These are phyloP conservation scores for Macrostomum lignano DNA, from an alignment of 1,140 invertebrate genomes.

Conservation along the genomic window DNA sequence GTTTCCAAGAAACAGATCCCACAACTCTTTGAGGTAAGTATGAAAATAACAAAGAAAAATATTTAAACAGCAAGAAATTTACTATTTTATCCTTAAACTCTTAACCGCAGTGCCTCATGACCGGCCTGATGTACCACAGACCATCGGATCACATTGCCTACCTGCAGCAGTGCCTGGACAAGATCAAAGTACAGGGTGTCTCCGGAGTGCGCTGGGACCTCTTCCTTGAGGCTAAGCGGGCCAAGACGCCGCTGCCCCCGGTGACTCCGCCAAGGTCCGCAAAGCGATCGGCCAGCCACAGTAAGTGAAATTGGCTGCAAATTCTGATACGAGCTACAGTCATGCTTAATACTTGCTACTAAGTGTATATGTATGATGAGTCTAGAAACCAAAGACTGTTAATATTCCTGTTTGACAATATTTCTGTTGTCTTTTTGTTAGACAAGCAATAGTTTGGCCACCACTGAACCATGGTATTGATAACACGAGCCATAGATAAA, in stretches of 20 bases:
- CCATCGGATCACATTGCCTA: slow-evolving; percentile 23
- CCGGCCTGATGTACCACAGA: slow-evolving; percentile 25
- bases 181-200: slow-evolving; percentile 15
- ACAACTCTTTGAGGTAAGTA: slow-evolving; percentile 24
- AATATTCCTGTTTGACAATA: too few species aligned
- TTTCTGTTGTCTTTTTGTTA: too few species aligned
- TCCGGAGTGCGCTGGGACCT: slow-evolving; percentile 18
- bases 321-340: too few species aligned
- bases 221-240: slow-evolving; percentile 14
- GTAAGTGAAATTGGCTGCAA: too few species aligned
- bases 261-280: slow-evolving; percentile 11
- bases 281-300: too few species aligned
- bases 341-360: too few species aligned
- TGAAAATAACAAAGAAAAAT: background rate
- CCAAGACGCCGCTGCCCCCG: slow-evolving; percentile 16
- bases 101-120: slow-evolving; percentile 23
- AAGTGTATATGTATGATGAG: too few species aligned
- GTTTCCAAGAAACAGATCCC: slow-evolving; percentile 21
- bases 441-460: too few species aligned
- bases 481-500: too few species aligned
- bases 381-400: too few species aligned
- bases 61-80: background rate
- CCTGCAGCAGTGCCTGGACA: slow-evolving; percentile 18
- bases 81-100: background rate
- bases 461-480: too few species aligned